These are phyloP conservation scores for Chlorocebus sabaeus DNA, from an alignment of 2,113 vertebrate genomes.

Conservation along the genomic window DNA sequence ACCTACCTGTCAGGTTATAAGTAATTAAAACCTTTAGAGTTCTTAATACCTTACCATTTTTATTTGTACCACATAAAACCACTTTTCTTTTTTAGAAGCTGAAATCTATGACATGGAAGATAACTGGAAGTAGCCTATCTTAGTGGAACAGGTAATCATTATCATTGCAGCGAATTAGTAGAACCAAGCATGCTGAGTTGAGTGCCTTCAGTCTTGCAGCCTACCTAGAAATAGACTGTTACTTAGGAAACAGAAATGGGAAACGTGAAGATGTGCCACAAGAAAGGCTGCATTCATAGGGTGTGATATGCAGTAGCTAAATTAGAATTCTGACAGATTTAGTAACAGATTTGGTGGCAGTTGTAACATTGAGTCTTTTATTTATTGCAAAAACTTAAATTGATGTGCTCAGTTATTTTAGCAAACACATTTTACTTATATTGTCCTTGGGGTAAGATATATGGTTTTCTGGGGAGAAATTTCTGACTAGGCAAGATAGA, in stretches of 20 bases:
- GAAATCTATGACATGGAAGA: not conserved
- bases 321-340: slow-evolving; percentile 24
- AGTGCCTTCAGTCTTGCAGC: not conserved
- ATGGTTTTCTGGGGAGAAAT: slow-evolving; percentile 3
- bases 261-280: not conserved
- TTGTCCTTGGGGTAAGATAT: not conserved
- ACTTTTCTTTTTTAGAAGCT: not conserved
- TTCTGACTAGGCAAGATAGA: not conserved
- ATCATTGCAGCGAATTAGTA: not conserved
- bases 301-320: not conserved
- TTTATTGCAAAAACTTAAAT: not conserved
- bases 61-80: not conserved
- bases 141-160: not conserved
- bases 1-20: not conserved
- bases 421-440: slow-evolving; percentile 12
- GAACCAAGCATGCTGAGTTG: not conserved
- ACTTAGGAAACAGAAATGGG: not conserved
- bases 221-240: not conserved
- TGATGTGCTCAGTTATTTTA: slow-evolving; percentile 13
- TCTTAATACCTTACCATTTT: not conserved
- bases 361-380: slow-evolving; percentile 13
- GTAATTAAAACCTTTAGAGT: not conserved
- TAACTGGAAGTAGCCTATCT: not conserved
- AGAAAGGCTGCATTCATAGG: not conserved
- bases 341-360: slow-evolving; percentile 28